Evolutionary conservation across 2,888 invertebrate genomes (phyloP).

Genomic region (Cephus pulcher): DNA sequence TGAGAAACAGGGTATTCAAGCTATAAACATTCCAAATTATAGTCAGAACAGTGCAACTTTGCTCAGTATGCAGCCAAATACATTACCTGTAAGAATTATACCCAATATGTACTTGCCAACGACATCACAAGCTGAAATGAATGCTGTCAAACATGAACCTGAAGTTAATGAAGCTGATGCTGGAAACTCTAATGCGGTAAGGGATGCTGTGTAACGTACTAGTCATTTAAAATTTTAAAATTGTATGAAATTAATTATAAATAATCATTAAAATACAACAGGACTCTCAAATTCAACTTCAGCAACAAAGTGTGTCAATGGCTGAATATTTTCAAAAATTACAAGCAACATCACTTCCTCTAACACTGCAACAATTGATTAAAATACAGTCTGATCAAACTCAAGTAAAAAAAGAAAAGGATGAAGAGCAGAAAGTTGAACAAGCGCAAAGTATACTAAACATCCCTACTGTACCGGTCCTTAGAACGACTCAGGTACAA

Average conservation of each 20-base stretch:
- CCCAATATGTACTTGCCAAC: constrained; percentile 55
- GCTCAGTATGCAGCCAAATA: constrained; percentile 52
- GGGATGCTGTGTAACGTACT: not conserved
- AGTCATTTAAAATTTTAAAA: not conserved
- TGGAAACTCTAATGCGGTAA: constrained; percentile 39
- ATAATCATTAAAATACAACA: constrained; percentile 14
- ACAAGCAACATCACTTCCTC: constrained; percentile 57
- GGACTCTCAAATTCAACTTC: constrained; percentile 51
- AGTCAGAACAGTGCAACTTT: constrained; percentile 55
- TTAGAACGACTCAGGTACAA: constrained; percentile 52
- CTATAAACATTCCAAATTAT: constrained; percentile 62
- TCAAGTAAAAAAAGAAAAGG: constrained; percentile 51
- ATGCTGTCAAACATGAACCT: constrained; percentile 36
- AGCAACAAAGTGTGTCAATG: constrained; percentile 60
- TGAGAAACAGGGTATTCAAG: constrained; percentile 57
- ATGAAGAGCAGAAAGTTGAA: constrained; percentile 49
- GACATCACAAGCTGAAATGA: constrained; percentile 44
- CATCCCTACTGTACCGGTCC: constrained; percentile 60
- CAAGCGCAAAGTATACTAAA: constrained; percentile 59
- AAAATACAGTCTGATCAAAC: constrained; percentile 57
- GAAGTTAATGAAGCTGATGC: constrained; percentile 39
- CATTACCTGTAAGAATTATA: constrained; percentile 54
- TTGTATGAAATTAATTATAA: not conserved
- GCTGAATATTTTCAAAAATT: constrained; percentile 63
- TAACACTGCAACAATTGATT: constrained; percentile 61